These are phyloP conservation scores for Oryzias woworae DNA, from an alignment of 2,113 vertebrate genomes.

Conservation along the genomic window DNA sequence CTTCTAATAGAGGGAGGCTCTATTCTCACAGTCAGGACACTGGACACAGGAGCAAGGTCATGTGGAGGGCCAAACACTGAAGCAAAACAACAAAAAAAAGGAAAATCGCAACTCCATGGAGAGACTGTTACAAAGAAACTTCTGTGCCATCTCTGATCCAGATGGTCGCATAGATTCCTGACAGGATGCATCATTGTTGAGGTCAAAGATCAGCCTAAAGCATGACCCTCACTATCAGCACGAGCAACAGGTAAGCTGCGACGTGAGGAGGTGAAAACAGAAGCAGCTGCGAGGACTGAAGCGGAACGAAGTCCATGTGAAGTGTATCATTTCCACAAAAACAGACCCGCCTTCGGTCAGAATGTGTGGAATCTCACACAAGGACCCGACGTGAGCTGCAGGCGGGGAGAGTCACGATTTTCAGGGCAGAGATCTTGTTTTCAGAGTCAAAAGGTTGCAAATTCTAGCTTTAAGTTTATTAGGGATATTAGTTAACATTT, in stretches of 20 bases:
- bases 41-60: conserved; percentile 45
- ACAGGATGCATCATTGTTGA: conserved; percentile 2
- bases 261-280: conserved; percentile 9
- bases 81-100: conserved; percentile 34
- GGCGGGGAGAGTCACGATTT: not conserved
- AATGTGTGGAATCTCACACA: conserved; percentile 58
- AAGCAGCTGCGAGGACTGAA: not conserved
- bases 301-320: not conserved
- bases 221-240: too few relatives aligned
- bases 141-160: conserved; percentile 41
- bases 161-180: conserved; percentile 42
- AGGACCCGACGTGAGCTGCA: conserved; percentile 3
- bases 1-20: conserved; percentile 41
- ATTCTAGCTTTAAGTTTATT: not conserved
- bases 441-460: not conserved
- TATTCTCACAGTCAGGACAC: conserved; percentile 35
- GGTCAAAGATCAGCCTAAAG: conserved; percentile 19
- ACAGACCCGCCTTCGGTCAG: conserved; percentile 15
- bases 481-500: not conserved
- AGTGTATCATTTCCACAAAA: conserved; percentile 30
- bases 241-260: not conserved
- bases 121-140: conserved; percentile 1
- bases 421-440: not conserved
- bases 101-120: conserved; percentile 15
- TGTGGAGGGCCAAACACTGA: conserved; percentile 11